Conservation (phyloP, 1,140 invertebrate species). For the Stratiolaelaps scimitus region DNA sequence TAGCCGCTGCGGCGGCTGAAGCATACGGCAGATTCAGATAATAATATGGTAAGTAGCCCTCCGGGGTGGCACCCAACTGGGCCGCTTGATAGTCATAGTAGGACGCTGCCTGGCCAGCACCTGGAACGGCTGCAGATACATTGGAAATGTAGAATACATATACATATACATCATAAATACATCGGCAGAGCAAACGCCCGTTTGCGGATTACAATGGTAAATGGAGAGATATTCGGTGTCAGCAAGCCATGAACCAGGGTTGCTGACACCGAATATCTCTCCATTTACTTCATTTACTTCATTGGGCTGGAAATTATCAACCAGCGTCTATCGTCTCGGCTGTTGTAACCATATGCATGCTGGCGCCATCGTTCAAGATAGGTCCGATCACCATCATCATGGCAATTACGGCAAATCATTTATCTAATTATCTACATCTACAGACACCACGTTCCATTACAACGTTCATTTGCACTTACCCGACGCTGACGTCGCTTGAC, state of each 20-base stretch:
- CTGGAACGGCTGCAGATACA: background rate
- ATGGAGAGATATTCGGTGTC: background rate
- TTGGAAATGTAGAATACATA: too few relatives aligned
- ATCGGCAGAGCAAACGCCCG: too few relatives aligned
- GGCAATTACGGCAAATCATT: too few relatives aligned
- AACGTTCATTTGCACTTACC: background rate
- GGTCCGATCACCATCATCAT: background rate
- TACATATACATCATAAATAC: too few relatives aligned
- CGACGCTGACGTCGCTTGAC: constrained; percentile 1
- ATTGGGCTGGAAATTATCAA: background rate
- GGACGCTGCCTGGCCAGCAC: background rate
- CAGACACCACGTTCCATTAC: too few relatives aligned
- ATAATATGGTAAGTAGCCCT: constrained; percentile 19
- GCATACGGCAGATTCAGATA: constrained; percentile 1
- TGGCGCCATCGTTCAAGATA: background rate
- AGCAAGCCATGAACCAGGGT: background rate
- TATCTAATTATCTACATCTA: too few relatives aligned
- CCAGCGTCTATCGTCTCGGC: too few relatives aligned
- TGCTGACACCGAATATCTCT: background rate
- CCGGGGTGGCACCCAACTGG: background rate
- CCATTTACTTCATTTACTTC: background rate
- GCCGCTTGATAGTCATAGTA: constrained; percentile 26
- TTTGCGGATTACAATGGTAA: too few relatives aligned
- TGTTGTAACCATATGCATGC: too few relatives aligned
- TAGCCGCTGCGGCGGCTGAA: background rate